Percentiles rank a stretch among this genome's conserved stretches.
Conservation (phyloP, 2,113 vertebrate genomes). For the Scalopus aquaticus region DNA sequence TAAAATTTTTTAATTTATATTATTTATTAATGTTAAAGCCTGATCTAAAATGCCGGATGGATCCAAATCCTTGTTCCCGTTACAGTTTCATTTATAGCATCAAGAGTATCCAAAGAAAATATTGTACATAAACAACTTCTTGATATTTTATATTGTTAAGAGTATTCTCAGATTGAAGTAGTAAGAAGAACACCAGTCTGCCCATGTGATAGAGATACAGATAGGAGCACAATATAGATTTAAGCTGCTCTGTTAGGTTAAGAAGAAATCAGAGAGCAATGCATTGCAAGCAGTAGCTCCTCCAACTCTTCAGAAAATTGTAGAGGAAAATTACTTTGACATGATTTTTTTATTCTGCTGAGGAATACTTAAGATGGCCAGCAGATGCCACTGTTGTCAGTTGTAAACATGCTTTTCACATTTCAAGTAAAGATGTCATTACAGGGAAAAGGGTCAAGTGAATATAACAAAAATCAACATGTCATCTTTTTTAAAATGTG, state of each 20-base stretch:
- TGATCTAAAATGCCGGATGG: not conserved
- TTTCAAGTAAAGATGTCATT: not conserved
- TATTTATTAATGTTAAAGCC: not conserved
- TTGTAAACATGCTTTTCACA: slow-evolving; percentile 8
- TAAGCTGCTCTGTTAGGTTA: not conserved
- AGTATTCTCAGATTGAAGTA: not conserved
- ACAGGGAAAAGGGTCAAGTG: not conserved
- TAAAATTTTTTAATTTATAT: not conserved
- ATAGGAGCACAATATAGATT: not conserved
- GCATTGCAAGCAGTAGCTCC: not conserved
- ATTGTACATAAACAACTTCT: not conserved
- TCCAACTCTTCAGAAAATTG: not conserved
- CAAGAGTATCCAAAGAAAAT: not conserved
- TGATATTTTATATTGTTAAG: not conserved
- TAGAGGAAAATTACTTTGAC: not conserved
- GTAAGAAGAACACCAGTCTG: not conserved
- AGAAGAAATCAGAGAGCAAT: not conserved
- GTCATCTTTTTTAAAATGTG: not conserved
- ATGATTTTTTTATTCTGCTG: not conserved
- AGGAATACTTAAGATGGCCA: slow-evolving; percentile 27
- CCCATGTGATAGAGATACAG: not conserved
- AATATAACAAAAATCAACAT: not conserved
- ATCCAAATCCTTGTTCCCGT: not conserved
- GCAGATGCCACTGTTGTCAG: slow-evolving; percentile 67
- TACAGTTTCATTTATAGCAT: not conserved